Percentiles rank a stretch among this genome's conserved stretches.
phyloP scores from a whole-genome alignment of 2,888 invertebrate genomes.

The Brenthis hecate region DNA sequence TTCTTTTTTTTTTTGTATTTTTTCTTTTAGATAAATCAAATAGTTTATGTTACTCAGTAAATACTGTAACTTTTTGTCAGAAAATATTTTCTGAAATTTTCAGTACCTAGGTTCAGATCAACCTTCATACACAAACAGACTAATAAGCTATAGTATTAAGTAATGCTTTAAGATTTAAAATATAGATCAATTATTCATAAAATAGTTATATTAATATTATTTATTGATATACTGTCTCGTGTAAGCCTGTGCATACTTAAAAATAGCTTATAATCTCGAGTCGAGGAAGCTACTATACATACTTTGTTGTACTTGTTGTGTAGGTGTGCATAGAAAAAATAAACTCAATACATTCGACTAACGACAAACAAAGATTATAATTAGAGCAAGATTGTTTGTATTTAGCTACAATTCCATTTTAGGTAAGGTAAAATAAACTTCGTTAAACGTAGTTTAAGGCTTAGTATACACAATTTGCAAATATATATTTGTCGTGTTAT shows the following conservation, averaged over 20 bases:
- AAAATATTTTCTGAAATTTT: no score
- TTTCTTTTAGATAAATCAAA: no score
- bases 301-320: background rate
- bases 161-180: background rate
- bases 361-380: conserved; percentile 14
- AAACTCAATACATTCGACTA: conserved; percentile 5
- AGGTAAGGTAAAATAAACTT: conserved; percentile 5
- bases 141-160: no score
- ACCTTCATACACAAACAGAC: no score
- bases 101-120: no score
- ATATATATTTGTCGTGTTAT: no score
- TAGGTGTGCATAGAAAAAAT: conserved; percentile 14
- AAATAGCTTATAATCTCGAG: background rate
- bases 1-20: no score
- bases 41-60: no score
- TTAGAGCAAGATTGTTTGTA: conserved; percentile 17
- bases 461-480: background rate
- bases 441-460: conserved; percentile 2
- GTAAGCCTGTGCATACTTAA: conserved; percentile 4
- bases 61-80: no score
- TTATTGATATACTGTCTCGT: conserved; percentile 3
- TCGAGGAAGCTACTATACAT: conserved; percentile 8
- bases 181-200: background rate
- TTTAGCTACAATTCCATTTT: conserved; percentile 14
- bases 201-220: conserved; percentile 9